These are phyloP conservation scores for Diarsia brunnea DNA, from an alignment of 2,888 invertebrate species.

Conservation along the genomic window DNA sequence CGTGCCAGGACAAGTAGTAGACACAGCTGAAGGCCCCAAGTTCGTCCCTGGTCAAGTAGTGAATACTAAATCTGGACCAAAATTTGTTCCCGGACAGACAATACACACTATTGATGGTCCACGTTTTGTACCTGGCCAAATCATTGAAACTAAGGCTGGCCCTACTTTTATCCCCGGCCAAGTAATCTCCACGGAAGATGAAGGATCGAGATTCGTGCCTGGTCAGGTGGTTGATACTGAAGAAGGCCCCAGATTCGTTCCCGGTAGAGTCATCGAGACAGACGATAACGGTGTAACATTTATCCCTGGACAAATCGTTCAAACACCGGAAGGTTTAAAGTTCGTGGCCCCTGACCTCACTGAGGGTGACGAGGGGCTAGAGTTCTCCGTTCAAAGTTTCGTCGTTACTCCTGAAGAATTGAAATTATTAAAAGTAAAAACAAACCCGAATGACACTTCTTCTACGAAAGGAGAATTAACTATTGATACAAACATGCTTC, in stretches of 20 bases:
- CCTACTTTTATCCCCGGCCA: slow-evolving; percentile 95
- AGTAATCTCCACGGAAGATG: slow-evolving; percentile 92
- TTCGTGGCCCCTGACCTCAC: slow-evolving; percentile 93
- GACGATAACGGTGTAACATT: slow-evolving; percentile 93
- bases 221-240: slow-evolving; percentile 94
- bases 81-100: slow-evolving; percentile 93
- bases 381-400: slow-evolving; percentile 94
- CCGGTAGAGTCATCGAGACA: slow-evolving; percentile 93
- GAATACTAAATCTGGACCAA: slow-evolving; percentile 92
- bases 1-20: slow-evolving; percentile 93
- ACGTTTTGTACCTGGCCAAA: slow-evolving; percentile 95
- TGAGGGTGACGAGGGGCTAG: slow-evolving; percentile 92
- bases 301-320: slow-evolving; percentile 94
- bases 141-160: slow-evolving; percentile 93
- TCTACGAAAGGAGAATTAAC: slow-evolving; percentile 91
- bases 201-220: slow-evolving; percentile 91
- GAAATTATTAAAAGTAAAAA: slow-evolving; percentile 87
- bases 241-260: slow-evolving; percentile 93
- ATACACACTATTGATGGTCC: slow-evolving; percentile 93
- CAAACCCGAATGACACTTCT: slow-evolving; percentile 88
- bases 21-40: slow-evolving; percentile 92
- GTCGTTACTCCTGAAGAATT: slow-evolving; percentile 89
- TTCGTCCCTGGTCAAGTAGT: slow-evolving; percentile 95
- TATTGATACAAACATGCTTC: slow-evolving; percentile 92
- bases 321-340: slow-evolving; percentile 93